phyloP scores from a whole-genome alignment of 2,113 vertebrate species.

The Benitochromis conjunctus region DNA sequence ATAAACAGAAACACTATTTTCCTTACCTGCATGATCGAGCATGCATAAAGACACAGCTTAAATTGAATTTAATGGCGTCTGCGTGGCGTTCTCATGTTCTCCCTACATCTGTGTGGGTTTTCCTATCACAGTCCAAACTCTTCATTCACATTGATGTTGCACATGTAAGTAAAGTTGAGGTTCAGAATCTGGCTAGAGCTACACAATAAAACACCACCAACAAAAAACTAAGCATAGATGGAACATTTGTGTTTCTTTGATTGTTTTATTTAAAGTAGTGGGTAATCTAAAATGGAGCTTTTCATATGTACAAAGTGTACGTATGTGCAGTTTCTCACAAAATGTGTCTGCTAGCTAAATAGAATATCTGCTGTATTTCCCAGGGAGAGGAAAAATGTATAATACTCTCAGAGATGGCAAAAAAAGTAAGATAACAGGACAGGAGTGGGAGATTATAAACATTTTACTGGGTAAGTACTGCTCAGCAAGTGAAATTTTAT shows the following conservation, averaged over 20 bases:
- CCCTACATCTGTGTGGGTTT: not conserved
- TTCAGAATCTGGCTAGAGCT: not conserved
- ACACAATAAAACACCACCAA: not conserved
- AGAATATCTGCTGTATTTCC: not conserved
- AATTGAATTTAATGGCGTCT: too few species aligned
- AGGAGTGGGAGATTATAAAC: not conserved
- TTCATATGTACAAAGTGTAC: too few species aligned
- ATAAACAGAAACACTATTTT: not conserved
- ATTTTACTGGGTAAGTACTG: not conserved
- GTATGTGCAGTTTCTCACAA: not conserved
- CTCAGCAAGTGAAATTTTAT: not conserved
- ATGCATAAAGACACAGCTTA: too few species aligned
- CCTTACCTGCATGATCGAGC: not conserved
- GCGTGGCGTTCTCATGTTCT: not conserved
- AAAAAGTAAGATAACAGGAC: not conserved
- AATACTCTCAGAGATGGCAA: accelerated
- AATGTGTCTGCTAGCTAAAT: not conserved
- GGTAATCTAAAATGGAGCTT: not conserved
- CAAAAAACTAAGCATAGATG: not conserved
- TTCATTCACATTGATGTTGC: not conserved
- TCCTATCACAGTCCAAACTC: not conserved
- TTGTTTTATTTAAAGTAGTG: not conserved
- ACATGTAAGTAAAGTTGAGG: accelerated
- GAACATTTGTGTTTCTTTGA: not conserved
- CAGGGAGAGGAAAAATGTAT: not conserved